Evolutionary conservation across 2,797 vertebrate species (phyloP), one percentile per base, ranked within the genome.

Genomic region (Sebastes trivittatus): DNA sequence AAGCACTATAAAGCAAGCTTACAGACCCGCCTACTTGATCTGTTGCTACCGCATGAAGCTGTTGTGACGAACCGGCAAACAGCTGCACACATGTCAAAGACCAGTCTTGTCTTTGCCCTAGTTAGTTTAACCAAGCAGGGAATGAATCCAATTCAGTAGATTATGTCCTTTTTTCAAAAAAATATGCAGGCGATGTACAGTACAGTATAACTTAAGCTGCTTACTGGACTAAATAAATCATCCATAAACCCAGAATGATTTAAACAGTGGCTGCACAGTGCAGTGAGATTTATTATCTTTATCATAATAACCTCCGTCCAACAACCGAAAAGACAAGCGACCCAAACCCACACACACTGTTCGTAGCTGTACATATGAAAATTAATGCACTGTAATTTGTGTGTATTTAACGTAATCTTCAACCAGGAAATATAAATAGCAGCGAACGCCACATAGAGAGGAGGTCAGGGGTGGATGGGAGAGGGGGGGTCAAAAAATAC

Each of bases 181-280:
- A 46, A 46, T n/a, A 55, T 55, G 59, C 52, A 70, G 30, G 36
- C 23, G 1, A 46, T 49, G 49, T 52, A 52, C 42, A 20, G 20
- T 52, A 52, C 42, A 20, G 52, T 65, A 59, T 25, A 20, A 30
- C 4, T 1, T 30, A 61, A 71, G 46, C 29, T 65, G 60, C 59
- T 91, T 90, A 84, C 54, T 72, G 60, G 20, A 63, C 64, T 79
- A 72, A 77, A 65, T 61, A 62, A 75, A 58, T 70, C 70, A 74
- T 75, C 27, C 64, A 18, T 72, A 77, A 14, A 87, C 87, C 72
- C 46, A 77, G 38, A 49, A 67, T 81, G 78, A 82, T 74, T 72
- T 80, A 78, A 84, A 74, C 42, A 58, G 78, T 62, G 25, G 32
- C 20, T 8, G 56, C 46, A 62, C 54, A 42, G 60, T 58, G 36